phyloP scores from a whole-genome alignment of 2,113 vertebrate genomes.

The Myrmecobius fasciatus region DNA sequence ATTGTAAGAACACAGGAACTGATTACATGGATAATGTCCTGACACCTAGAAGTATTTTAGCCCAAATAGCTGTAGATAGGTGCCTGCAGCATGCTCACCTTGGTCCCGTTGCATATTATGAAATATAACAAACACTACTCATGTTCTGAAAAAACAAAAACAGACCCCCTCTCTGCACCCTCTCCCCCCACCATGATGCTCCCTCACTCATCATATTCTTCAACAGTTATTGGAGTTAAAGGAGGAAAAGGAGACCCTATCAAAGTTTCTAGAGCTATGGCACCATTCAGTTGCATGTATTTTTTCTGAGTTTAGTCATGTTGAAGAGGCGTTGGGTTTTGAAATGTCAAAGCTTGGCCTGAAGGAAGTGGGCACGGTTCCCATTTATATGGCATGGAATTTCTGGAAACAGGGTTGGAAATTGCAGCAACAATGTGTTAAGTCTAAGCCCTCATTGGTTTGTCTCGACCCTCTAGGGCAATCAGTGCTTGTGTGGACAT shows the following conservation, averaged over 20 bases:
- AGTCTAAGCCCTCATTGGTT: conserved; percentile 5
- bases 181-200: background rate
- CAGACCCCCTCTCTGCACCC: background rate
- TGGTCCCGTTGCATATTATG: background rate
- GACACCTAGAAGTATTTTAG: background rate
- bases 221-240: conserved; percentile 28
- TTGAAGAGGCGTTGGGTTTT: conserved; percentile 62
- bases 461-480: background rate
- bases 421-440: background rate
- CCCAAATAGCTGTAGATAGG: background rate
- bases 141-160: conserved; percentile 23
- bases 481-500: background rate
- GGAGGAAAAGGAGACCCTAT: conserved; percentile 36
- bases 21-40: background rate
- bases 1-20: accelerated
- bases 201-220: background rate
- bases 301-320: conserved; percentile 58
- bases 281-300: conserved; percentile 18
- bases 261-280: conserved; percentile 60
- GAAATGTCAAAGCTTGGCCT: conserved; percentile 66
- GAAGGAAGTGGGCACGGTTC: conserved; percentile 31
- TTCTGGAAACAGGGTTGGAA: background rate
- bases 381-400: background rate
- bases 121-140: background rate
- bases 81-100: background rate